Conservation (phyloP, 1,140 invertebrate species). For the Bombus cullumanus region DNA sequence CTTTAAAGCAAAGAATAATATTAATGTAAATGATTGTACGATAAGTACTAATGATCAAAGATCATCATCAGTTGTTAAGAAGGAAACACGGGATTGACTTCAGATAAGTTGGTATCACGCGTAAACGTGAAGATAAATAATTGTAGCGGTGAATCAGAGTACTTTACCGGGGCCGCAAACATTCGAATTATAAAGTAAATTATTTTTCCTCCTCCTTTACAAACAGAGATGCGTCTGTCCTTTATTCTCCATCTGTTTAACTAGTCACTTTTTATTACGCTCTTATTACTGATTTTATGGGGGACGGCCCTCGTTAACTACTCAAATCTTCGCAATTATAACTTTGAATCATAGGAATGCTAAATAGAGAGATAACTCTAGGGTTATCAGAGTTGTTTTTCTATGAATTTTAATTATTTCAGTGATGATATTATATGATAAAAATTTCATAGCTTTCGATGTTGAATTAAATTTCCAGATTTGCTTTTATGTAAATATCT, state of each 20-base stretch:
- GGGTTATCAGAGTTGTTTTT: slow-evolving; percentile 15
- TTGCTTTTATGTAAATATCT: not conserved
- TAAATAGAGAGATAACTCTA: slow-evolving; percentile 6
- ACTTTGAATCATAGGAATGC: slow-evolving; percentile 10
- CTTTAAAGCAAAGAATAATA: slow-evolving; percentile 79
- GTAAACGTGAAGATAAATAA: slow-evolving; percentile 50
- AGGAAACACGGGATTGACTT: slow-evolving; percentile 74
- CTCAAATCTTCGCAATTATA: slow-evolving; percentile 14
- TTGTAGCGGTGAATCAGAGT: slow-evolving; percentile 55
- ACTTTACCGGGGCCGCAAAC: slow-evolving; percentile 51
- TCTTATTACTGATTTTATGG: slow-evolving; percentile 13
- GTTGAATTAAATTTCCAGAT: not conserved
- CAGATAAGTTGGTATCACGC: slow-evolving; percentile 36
- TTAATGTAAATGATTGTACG: slow-evolving; percentile 71
- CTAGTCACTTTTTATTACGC: slow-evolving; percentile 40
- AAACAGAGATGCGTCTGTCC: not conserved
- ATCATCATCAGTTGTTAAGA: slow-evolving; percentile 68
- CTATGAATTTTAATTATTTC: not conserved
- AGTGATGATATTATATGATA: not conserved
- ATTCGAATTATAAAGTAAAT: slow-evolving; percentile 20
- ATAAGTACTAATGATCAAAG: slow-evolving; percentile 65
- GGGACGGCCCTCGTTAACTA: slow-evolving; percentile 32
- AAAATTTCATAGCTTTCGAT: not conserved
- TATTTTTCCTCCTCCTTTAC: slow-evolving; percentile 22
- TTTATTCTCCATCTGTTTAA: not conserved